Conservation (phyloP, 2,113 vertebrate species). For the Microcebus griseorufus region DNA sequence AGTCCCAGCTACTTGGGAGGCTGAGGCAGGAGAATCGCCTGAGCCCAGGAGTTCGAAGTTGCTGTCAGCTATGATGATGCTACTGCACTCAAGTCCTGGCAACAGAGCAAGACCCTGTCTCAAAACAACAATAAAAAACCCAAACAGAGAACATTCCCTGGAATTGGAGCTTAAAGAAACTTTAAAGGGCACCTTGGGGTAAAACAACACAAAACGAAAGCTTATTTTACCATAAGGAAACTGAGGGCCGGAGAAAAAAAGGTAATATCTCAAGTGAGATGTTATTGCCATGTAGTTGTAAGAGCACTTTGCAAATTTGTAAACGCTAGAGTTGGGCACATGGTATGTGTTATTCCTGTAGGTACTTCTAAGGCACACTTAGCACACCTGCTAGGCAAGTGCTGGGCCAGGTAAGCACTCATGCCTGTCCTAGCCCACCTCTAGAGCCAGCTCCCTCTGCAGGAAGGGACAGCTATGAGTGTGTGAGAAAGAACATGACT, state of each 20-base stretch:
- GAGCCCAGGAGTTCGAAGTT: too few relatives aligned
- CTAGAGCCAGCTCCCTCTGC: neutral
- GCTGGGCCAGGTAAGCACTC: neutral
- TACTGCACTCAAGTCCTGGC: too few relatives aligned
- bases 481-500: neutral
- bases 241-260: neutral
- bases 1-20: too few relatives aligned
- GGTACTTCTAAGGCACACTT: conserved; percentile 14
- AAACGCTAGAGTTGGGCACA: neutral
- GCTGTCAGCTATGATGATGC: too few relatives aligned
- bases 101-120: too few relatives aligned
- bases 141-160: neutral
- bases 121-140: too few relatives aligned
- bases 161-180: neutral
- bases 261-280: neutral
- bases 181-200: neutral
- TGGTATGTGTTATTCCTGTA: neutral
- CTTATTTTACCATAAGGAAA: conserved; percentile 26
- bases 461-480: neutral
- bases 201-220: neutral
- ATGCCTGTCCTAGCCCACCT: neutral
- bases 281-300: neutral
- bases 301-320: neutral
- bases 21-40: too few relatives aligned
- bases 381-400: neutral